Conservation (phyloP, 2,113 vertebrate genomes). For the Notarius quadriscutis region DNA sequence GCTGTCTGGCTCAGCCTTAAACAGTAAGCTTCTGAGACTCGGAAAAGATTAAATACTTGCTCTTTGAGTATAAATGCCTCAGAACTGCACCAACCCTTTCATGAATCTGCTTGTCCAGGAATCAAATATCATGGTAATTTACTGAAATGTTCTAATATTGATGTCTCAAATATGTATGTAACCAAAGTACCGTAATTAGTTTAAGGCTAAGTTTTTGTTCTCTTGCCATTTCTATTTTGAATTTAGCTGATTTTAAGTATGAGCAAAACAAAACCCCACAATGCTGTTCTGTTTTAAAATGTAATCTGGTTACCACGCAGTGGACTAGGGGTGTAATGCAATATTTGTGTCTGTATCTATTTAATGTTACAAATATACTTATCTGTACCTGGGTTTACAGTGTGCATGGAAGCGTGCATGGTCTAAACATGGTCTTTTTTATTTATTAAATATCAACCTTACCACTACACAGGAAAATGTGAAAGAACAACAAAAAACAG, state of each 20-base stretch:
- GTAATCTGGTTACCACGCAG: background rate
- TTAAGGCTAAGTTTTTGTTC: background rate
- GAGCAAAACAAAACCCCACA: background rate
- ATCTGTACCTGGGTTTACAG: background rate
- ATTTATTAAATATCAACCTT: background rate
- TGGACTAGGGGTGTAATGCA: background rate
- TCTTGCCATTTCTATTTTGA: background rate
- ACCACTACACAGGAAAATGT: background rate
- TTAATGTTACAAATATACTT: background rate
- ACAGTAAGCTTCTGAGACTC: background rate
- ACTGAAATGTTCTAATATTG: background rate
- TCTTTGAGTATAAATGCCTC: constrained; percentile 22
- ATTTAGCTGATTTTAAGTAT: background rate
- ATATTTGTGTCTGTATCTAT: background rate
- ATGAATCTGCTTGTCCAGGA: background rate
- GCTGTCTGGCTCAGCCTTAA: background rate
- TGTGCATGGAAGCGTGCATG: background rate
- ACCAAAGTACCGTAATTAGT: background rate
- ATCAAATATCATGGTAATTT: background rate
- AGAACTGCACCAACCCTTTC: background rate
- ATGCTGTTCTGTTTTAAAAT: background rate
- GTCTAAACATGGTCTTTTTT: background rate
- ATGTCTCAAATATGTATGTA: background rate
- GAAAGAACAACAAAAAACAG: background rate
- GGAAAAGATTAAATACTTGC: constrained; percentile 1